Evolutionary conservation across 2,113 vertebrate species (phyloP).

Genomic region (Taurulus bubalis): DNA sequence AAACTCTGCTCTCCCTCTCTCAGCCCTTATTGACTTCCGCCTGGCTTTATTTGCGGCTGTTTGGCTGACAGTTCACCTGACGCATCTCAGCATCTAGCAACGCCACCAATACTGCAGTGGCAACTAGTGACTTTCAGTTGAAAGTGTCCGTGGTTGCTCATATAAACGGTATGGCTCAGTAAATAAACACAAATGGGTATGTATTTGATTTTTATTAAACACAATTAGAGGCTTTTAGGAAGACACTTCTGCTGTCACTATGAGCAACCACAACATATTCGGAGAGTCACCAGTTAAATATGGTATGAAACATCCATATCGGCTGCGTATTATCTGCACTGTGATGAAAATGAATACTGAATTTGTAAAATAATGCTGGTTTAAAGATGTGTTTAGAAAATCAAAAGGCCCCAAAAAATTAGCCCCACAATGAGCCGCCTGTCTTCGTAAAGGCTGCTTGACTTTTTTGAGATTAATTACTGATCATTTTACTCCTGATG

Average conservation of each 20-base stretch:
- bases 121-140: not conserved
- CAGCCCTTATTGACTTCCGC: not conserved
- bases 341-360: not conserved
- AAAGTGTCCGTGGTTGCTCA: not conserved
- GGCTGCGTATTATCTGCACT: not conserved
- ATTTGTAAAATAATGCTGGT: not conserved
- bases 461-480: not conserved
- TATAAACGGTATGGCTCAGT: not conserved
- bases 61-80: slow-evolving; percentile 7
- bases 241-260: not conserved
- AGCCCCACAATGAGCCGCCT: not conserved
- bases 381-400: not conserved
- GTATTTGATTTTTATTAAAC: not conserved
- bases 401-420: not conserved
- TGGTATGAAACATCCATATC: not conserved
- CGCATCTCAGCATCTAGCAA: not conserved
- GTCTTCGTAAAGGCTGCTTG: not conserved
- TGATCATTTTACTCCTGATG: not conserved
- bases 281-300: not conserved
- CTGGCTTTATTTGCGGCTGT: not conserved
- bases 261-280: not conserved
- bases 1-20: slow-evolving; percentile 16
- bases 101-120: not conserved
- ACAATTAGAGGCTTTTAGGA: not conserved
- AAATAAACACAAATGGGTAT: not conserved